Evolutionary conservation across 2,113 vertebrate genomes (phyloP), one percentile per base, ranked within the genome.

Genomic region (Ornithorhynchus anatinus): DNA sequence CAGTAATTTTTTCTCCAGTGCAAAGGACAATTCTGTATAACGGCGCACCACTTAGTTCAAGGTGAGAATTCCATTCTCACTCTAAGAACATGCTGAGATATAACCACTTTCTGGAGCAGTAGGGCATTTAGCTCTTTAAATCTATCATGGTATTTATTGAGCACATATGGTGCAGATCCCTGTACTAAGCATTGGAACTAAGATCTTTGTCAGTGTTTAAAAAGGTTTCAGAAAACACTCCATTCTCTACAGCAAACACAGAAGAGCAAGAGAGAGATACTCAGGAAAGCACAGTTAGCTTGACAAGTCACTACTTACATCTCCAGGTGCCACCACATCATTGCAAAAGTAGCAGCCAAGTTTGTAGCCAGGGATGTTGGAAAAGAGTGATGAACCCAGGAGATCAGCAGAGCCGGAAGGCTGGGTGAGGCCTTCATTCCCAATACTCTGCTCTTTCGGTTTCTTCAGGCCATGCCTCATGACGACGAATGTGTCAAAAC

Each of bases 291-390:
- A n/a, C n/a, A n/a, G 40, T 16, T 6, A 9, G 13, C 20, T 8
- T 59, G 31, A 66, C 3, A 39, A 59, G 4, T 31, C 29, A 72
- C 19, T 59, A 93, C 97, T 97, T 87, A 99, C 97, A 79, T 99
- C 96, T 84, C 97, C 97, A 1, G 98, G 98, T 40, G 98, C 97
- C 69, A 99, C 97, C 7, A 99, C 98, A 32, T 98, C 98, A 31
- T 99, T 99, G 92, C 98, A 99, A 92, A 99, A 99, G 82, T 99
- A 99, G 86, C 98, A 99, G 80, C 98, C 98, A 20, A 99, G 93
- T 78, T 96, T 96, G 80, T 97, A 96, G 14, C 98, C 97, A 2
- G 98, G 98, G 79, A 99, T 99, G 84, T 99, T 99, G 75, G 97
- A 96, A 89, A 99, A 99, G 20, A 99, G 94, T 0, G 97, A 99